Evolutionary conservation across 2,113 vertebrate species (phyloP).

Genomic region (Etheostoma spectabile): DNA sequence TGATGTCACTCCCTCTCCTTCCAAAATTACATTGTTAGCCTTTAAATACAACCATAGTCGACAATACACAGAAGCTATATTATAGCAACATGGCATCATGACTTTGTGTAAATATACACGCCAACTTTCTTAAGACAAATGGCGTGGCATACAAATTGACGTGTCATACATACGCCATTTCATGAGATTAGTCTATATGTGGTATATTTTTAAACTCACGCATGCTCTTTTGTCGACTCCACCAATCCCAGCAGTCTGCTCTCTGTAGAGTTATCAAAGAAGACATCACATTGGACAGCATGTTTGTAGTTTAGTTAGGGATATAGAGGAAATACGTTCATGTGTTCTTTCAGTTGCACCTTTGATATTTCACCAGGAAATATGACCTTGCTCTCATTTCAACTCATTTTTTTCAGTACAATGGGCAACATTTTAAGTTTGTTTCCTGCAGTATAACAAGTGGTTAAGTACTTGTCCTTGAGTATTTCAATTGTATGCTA

Average conservation of each 20-base stretch:
- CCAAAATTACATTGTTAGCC: neutral
- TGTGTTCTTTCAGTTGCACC: neutral
- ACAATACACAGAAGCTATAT: neutral
- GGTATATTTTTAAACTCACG: constrained; percentile 81
- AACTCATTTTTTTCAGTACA: neutral
- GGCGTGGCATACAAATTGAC: too few relatives aligned
- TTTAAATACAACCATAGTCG: neutral
- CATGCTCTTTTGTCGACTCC: constrained; percentile 77
- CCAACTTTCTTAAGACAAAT: too few relatives aligned
- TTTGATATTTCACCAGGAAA: neutral
- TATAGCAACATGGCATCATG: too few relatives aligned
- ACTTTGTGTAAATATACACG: too few relatives aligned
- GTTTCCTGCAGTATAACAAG: neutral
- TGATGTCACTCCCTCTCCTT: neutral
- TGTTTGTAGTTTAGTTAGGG: constrained; percentile 82
- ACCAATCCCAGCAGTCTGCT: constrained; percentile 93
- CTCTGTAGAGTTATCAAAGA: constrained; percentile 79
- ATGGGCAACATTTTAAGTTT: neutral
- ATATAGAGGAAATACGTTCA: neutral
- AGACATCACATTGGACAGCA: constrained; percentile 88
- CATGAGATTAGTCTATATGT: neutral
- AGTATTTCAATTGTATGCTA: neutral
- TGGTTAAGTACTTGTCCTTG: neutral
- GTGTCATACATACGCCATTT: too few relatives aligned
- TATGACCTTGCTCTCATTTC: neutral